Conservation (phyloP, 1,140 invertebrate species). For the Orius insidiosus region DNA sequence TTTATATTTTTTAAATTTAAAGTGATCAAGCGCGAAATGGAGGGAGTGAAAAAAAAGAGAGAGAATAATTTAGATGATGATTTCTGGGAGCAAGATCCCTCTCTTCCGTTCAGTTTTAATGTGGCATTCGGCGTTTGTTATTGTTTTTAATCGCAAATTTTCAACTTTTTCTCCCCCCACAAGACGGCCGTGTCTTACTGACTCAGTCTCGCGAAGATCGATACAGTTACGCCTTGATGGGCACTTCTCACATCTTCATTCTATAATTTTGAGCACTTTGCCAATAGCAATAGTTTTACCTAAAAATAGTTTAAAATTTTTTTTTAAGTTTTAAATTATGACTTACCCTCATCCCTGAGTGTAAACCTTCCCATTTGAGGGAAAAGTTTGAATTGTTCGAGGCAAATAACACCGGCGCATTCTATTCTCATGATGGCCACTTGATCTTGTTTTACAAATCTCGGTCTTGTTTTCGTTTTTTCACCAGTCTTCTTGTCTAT, state of each 20-base stretch:
- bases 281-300: slow-evolving; percentile 97
- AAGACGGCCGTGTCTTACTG: too few relatives aligned
- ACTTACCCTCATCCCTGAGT: slow-evolving; percentile 95
- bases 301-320: slow-evolving; percentile 31
- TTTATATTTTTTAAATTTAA: too few relatives aligned
- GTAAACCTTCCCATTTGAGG: slow-evolving; percentile 99
- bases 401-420: slow-evolving; percentile 88
- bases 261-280: slow-evolving; percentile 92
- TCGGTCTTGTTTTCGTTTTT: slow-evolving; percentile 85
- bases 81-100: too few relatives aligned
- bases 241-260: slow-evolving; percentile 41
- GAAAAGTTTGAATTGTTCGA: slow-evolving; percentile 96
- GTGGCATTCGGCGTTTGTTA: too few relatives aligned
- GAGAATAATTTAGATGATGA: background rate
- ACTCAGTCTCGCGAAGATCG: too few relatives aligned
- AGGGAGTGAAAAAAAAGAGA: background rate
- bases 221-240: too few relatives aligned
- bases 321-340: slow-evolving; percentile 7
- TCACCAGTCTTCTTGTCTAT: slow-evolving; percentile 95
- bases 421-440: slow-evolving; percentile 98
- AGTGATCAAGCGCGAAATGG: too few relatives aligned
- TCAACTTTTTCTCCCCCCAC: too few relatives aligned
- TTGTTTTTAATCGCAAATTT: too few relatives aligned
- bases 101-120: too few relatives aligned
- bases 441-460: slow-evolving; percentile 99